Percentiles rank a stretch among this genome's conserved stretches.
Evolutionary conservation across 2,888 invertebrate genomes (phyloP).

Genomic region (Neoascia interrupta): DNA sequence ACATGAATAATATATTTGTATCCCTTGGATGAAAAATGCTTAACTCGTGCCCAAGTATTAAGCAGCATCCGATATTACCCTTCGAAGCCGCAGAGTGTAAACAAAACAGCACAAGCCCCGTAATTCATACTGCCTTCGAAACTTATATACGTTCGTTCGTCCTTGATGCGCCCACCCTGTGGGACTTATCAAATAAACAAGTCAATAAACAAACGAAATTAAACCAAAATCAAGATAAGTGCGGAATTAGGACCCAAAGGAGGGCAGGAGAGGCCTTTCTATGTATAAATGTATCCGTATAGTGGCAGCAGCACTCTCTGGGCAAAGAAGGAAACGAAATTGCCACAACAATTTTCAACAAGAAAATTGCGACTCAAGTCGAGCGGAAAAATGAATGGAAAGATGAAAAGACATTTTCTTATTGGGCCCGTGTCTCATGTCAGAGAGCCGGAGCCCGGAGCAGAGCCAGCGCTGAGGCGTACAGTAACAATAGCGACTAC

Average conservation of each 20-base stretch:
- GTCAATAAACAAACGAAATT: constrained; percentile 57
- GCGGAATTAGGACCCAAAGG: constrained; percentile 35
- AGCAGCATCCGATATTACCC: constrained; percentile 36
- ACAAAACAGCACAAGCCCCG: constrained; percentile 19
- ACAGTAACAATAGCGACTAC: constrained; percentile 32
- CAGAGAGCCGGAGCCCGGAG: not conserved
- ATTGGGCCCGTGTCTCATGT: constrained; percentile 36
- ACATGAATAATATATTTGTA: no score
- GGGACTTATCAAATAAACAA: constrained; percentile 53
- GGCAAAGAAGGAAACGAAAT: constrained; percentile 19
- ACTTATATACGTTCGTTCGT: constrained; percentile 38
- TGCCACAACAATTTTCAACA: constrained; percentile 49
- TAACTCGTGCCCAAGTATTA: constrained; percentile 16
- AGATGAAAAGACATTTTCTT: constrained; percentile 61
- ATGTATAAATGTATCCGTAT: no score
- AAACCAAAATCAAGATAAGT: constrained; percentile 59
- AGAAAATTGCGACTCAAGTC: constrained; percentile 63
- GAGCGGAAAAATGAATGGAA: constrained; percentile 55
- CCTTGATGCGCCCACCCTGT: constrained; percentile 5
- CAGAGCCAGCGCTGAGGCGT: not conserved
- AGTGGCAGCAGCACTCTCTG: not conserved
- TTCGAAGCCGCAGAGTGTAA: constrained; percentile 38
- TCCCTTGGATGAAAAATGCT: constrained; percentile 49
- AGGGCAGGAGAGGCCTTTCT: constrained; percentile 12
- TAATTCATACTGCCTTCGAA: constrained; percentile 31